Evolutionary conservation across 2,113 vertebrate genomes (phyloP), one percentile per base, ranked within the genome.

Genomic region (Nycticorax nycticorax): DNA sequence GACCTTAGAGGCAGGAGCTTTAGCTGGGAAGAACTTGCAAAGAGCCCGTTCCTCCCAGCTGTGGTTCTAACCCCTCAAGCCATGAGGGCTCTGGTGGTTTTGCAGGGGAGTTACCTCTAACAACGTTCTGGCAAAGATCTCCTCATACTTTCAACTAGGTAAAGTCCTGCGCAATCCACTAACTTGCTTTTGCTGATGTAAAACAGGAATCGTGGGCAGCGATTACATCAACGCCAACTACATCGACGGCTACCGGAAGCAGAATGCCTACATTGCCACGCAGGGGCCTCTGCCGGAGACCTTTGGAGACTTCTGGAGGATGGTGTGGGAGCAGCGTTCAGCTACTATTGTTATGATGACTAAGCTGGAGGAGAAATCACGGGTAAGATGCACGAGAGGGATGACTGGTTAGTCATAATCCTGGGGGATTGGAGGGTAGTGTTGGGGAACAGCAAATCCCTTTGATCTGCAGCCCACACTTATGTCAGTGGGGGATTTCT

Each of bases 331-430:
- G 88, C 99, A 99, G 96, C 98, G 99, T 41, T 99, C 99, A 0
- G 99, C 99, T 66, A 99, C 99, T 8, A 98, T 99, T 18, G 99
- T 99, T 74, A 99, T 99, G 99, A 99, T 99, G 99, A 99, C 99
- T 7, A 98, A 99, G 79, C 98, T 99, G 82, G 99, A 99, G 95
- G 99, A 99, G 97, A 99, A 99, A 79, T 99, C 99, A 27, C 98
- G 99, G 98, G 99, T 99, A 66, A 98, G 98, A 76, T 14, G 85
- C 15, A 14, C 23, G 41, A 75, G 93, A 85, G 63, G 72, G 93
- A 84, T 94, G 91, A 74, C 48, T 89, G 48, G 90, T 96, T 83
- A 92, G 96, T 98, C 97, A 79, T 69, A 67, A 96, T 97, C 97
- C 97, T 63, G 95, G 92, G 93, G 95, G 95, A 95, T 60, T 68